Evolutionary conservation across 2,113 vertebrate species (phyloP).

Genomic region (Oplegnathus fasciatus): DNA sequence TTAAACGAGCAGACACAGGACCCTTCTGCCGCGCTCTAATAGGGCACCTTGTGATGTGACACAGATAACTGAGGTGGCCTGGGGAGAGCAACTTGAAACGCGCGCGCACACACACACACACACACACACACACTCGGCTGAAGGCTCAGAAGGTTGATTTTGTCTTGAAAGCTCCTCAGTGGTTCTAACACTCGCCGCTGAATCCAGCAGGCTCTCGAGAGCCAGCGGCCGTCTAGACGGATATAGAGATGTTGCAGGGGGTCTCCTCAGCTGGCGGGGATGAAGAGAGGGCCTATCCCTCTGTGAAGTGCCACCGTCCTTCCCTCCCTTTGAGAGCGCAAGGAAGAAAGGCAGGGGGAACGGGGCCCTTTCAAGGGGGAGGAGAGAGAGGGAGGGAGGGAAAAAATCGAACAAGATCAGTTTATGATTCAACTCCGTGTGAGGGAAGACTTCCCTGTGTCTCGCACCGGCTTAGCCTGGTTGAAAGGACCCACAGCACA

Average conservation of each 20-base stretch:
- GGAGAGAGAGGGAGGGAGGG: constrained; percentile 8
- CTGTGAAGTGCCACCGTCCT: constrained; percentile 81
- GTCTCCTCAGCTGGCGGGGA: constrained; percentile 80
- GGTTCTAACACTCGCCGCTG: constrained; percentile 71
- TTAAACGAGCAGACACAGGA: constrained; percentile 78
- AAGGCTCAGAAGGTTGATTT: constrained; percentile 83
- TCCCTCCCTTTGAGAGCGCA: constrained; percentile 74
- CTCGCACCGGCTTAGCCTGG: constrained; percentile 69
- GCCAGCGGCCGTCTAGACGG: constrained; percentile 48
- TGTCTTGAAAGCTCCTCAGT: constrained; percentile 81
- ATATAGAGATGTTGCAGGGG: constrained; percentile 68
- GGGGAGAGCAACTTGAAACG: constrained; percentile 82
- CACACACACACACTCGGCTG: constrained; percentile 29
- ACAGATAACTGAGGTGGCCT: constrained; percentile 79
- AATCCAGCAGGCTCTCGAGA: constrained; percentile 73
- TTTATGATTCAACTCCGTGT: constrained; percentile 79
- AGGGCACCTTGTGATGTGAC: constrained; percentile 81
- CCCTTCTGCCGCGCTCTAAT: constrained; percentile 81
- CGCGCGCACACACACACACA: constrained; percentile 13
- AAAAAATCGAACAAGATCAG: constrained; percentile 86
- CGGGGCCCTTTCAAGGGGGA: constrained; percentile 66
- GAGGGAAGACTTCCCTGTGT: constrained; percentile 78
- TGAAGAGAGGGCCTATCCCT: constrained; percentile 78
- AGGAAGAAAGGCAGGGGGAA: constrained; percentile 74
- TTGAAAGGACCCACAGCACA: constrained; percentile 68